Evolutionary conservation across 2,888 invertebrate genomes (phyloP).

Genomic region (Fragum sueziense): DNA sequence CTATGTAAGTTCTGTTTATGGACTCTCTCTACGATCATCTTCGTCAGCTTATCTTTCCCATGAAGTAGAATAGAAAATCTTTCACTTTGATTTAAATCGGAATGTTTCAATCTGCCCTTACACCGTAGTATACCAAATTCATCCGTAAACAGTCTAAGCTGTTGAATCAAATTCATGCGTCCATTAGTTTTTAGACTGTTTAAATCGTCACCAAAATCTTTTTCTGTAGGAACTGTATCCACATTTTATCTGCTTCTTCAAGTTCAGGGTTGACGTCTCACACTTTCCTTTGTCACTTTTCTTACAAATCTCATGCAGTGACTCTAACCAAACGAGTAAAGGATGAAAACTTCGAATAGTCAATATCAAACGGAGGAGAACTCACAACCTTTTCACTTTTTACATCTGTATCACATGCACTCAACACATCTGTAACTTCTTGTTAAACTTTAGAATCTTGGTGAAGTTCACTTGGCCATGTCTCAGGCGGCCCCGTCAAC

Average conservation of each 20-base stretch:
- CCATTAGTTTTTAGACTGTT: no score
- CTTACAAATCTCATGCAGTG: conserved; percentile 13
- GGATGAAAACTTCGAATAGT: background rate
- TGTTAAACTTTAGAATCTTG: no score
- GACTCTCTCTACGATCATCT: conserved; percentile 9
- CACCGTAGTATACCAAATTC: no score
- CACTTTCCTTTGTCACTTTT: no score
- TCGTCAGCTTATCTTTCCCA: background rate
- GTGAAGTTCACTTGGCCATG: no score
- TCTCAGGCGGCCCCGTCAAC: background rate
- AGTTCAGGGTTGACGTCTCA: no score
- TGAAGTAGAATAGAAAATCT: conserved; percentile 24
- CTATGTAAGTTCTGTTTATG: conserved; percentile 6
- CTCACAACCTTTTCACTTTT: background rate
- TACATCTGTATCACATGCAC: background rate
- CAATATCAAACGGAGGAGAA: conserved; percentile 6
- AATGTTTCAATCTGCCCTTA: conserved; percentile 26
- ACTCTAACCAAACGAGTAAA: background rate
- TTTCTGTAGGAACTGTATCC: no score
- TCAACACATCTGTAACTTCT: background rate
- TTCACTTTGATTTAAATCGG: conserved; percentile 15
- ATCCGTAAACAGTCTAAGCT: no score
- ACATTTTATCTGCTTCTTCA: no score
- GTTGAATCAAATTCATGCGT: no score
- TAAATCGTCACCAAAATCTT: no score